A percentile compares a stretch with the other conserved stretches of the same genome.
Evolutionary conservation across 2,888 invertebrate genomes (phyloP).

Genomic region (Eudasyphora cyanicolor): DNA sequence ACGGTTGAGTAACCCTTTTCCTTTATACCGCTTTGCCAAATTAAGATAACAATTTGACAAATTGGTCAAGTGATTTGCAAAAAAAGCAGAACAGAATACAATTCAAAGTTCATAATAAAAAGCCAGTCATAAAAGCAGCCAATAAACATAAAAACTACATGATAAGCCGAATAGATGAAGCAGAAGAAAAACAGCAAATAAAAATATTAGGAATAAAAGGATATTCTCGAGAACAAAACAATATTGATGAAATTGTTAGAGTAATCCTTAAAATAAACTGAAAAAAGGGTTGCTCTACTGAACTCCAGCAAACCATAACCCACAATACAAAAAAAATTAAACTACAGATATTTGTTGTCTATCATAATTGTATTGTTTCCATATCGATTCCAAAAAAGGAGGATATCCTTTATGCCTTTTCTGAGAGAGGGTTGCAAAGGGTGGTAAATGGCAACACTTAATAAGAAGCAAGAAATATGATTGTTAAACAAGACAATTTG

Average conservation of each 20-base stretch:
- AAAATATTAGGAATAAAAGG: slow-evolving; percentile 42
- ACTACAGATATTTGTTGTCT: neutral
- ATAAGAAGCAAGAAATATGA: slow-evolving; percentile 48
- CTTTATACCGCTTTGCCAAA: slow-evolving; percentile 67
- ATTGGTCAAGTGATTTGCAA: slow-evolving; percentile 79
- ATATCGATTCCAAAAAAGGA: neutral
- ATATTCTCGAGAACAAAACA: slow-evolving; percentile 44
- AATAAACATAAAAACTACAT: slow-evolving; percentile 44
- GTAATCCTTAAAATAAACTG: slow-evolving; percentile 1
- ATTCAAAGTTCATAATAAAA: slow-evolving; percentile 45
- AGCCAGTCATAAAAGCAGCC: slow-evolving; percentile 32
- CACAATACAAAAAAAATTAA: neutral
- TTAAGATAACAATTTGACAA: slow-evolving; percentile 74
- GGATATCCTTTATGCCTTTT: no score
- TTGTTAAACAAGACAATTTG: slow-evolving; percentile 38
- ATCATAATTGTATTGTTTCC: neutral
- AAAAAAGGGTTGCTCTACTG: slow-evolving; percentile 54
- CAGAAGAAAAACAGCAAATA: slow-evolving; percentile 1
- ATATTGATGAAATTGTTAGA: slow-evolving; percentile 59
- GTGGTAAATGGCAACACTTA: slow-evolving; percentile 37
- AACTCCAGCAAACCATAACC: slow-evolving; percentile 33
- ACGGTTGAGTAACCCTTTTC: neutral
- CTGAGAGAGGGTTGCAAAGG: neutral
- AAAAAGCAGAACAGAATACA: slow-evolving; percentile 67
- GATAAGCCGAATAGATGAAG: slow-evolving; percentile 48